Percentiles rank a stretch among this genome's conserved stretches.
Conservation (phyloP, 2,797 vertebrate genomes). For the Coranthus polyacanthus region DNA sequence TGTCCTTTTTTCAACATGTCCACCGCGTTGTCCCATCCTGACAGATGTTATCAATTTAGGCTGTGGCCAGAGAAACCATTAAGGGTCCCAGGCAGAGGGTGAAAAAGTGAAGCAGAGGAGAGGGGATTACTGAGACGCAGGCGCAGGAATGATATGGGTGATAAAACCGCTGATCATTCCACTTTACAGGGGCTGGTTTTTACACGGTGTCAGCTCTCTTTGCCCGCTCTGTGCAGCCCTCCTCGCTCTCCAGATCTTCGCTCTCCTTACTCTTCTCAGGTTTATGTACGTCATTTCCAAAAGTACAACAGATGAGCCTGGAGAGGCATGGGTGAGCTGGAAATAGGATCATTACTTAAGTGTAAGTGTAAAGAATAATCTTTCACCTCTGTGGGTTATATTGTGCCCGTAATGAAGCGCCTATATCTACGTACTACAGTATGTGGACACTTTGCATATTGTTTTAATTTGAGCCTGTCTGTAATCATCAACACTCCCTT, state of each 20-base stretch:
- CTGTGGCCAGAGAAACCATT: conserved; percentile 61
- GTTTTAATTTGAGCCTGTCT: conserved; percentile 22
- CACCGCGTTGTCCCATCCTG: conserved; percentile 44
- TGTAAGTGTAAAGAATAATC: conserved; percentile 35
- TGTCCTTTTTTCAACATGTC: conserved; percentile 38
- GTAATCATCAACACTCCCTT: conserved; percentile 14
- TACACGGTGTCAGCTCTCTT: conserved; percentile 55
- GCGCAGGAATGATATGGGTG: conserved; percentile 63
- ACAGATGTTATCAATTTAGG: conserved; percentile 78
- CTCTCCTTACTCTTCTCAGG: conserved; percentile 23
- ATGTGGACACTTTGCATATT: conserved; percentile 25
- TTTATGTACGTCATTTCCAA: conserved; percentile 54
- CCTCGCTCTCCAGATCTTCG: conserved; percentile 33
- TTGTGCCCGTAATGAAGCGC: background rate
- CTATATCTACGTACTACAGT: conserved; percentile 21
- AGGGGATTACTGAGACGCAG: conserved; percentile 59
- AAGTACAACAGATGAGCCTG: conserved; percentile 49
- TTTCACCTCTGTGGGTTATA: conserved; percentile 25
- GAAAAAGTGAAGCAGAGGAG: conserved; percentile 44
- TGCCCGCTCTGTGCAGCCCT: conserved; percentile 18
- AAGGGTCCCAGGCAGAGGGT: conserved; percentile 58
- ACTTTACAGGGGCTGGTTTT: conserved; percentile 55
- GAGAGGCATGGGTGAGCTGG: conserved; percentile 19
- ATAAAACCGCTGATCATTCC: conserved; percentile 72
- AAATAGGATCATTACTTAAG: conserved; percentile 54